phyloP scores from a whole-genome alignment of 1,140 invertebrate species.

The Apis florea region DNA sequence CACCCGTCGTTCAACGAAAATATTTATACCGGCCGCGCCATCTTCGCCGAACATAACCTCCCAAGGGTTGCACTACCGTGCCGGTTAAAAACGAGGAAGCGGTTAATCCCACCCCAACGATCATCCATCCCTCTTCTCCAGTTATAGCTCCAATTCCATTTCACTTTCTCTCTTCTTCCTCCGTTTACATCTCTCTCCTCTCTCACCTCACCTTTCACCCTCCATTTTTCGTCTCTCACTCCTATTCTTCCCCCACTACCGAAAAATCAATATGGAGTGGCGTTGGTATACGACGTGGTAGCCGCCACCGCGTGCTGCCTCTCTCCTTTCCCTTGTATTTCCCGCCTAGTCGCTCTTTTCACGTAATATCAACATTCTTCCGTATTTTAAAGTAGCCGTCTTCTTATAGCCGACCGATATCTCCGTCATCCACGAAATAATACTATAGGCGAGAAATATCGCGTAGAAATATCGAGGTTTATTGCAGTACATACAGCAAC shows the following conservation, averaged over 20 bases:
- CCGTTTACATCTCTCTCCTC: neutral
- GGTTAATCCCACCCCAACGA: conserved; percentile 23
- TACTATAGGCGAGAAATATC: no score
- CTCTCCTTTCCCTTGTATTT: conserved; percentile 26
- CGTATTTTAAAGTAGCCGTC: conserved; percentile 14
- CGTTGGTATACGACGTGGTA: conserved; percentile 65
- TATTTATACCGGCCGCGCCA: conserved; percentile 54
- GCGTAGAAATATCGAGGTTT: no score
- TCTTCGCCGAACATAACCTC: conserved; percentile 57
- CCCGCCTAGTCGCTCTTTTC: neutral
- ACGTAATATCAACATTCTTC: neutral
- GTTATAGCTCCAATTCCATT: neutral
- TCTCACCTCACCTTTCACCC: conserved; percentile 15
- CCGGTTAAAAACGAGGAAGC: conserved; percentile 54
- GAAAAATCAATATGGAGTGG: conserved; percentile 78
- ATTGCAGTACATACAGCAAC: no score
- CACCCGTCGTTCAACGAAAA: neutral
- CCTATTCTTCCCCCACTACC: conserved; percentile 37
- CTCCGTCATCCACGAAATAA: neutral
- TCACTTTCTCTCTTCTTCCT: neutral
- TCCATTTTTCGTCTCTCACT: conserved; percentile 6
- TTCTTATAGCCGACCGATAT: neutral
- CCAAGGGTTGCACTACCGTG: conserved; percentile 48
- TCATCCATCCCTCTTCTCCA: neutral
- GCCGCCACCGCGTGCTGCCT: conserved; percentile 69